Evolutionary conservation across 1,140 invertebrate genomes (phyloP).

Genomic region (Plectrocnemia conspersa): DNA sequence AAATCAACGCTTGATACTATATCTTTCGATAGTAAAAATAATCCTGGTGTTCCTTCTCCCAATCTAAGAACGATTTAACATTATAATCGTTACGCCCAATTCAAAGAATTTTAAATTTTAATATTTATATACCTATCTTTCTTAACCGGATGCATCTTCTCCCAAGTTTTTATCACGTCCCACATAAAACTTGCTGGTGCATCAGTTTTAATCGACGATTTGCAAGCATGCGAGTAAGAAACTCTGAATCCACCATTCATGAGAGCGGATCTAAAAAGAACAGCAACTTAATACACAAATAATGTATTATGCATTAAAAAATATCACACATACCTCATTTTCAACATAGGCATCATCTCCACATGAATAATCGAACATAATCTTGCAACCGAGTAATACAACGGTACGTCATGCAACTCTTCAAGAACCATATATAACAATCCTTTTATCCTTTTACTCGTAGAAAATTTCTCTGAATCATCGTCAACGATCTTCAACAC

Average conservation of each 20-base stretch:
- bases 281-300: conserved; percentile 23
- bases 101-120: conserved; percentile 22
- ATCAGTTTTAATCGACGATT: conserved; percentile 88
- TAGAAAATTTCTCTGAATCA: conserved; percentile 52
- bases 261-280: conserved; percentile 77
- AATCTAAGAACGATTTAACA: conserved; percentile 42
- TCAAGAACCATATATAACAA: conserved; percentile 67
- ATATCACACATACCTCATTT: conserved; percentile 52
- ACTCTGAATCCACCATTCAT: conserved; percentile 90
- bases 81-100: conserved; percentile 1
- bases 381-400: conserved; percentile 78
- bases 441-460: conserved; percentile 70
- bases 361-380: conserved; percentile 61
- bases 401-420: conserved; percentile 77
- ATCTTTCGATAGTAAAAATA: conserved; percentile 55
- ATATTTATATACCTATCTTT: conserved; percentile 41
- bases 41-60: conserved; percentile 51
- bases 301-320: not conserved
- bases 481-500: conserved; percentile 48
- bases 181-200: conserved; percentile 84
- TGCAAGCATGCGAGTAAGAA: conserved; percentile 85
- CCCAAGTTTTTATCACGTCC: conserved; percentile 89
- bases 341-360: conserved; percentile 59
- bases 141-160: conserved; percentile 60
- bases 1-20: conserved; percentile 55